Base-by-base conservation (phyloP, 2,113 vertebrate species). In the Neolamprologus variostigma region DNA sequence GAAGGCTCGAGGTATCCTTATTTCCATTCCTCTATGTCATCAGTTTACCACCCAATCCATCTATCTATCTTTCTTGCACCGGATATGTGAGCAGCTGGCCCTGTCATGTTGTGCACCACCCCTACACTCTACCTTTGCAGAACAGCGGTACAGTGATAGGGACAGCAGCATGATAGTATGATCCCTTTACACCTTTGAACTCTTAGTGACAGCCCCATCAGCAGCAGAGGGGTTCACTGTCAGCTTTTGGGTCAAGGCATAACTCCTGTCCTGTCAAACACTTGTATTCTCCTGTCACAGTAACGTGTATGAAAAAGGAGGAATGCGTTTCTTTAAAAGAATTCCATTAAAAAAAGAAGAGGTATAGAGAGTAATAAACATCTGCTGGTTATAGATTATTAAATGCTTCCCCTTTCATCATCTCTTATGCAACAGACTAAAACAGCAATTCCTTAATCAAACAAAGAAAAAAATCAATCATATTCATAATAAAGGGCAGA, bases 31-130 rank as follows among this genome's bases (percentile, higher is more conserved):
- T 82, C 16, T 55, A 50, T 59, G 37, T 13, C 86, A 66, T 45
- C 35, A 23, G 23, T 85, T 87, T 86, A 80, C 83, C 66, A 79
- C 31, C 54, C 85, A 51, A 71, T 91, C 76, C 73, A 57, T 76
- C 68, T 8, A 59, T 90, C 76, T 85, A 13, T 93, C 85, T 84
- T 79, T 83, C 86, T 83, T 61, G 66, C 47, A 59, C 50, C 37
- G 40, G 86, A 91, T 93, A 86, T 87, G 86, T 42, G 87, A 92
- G 92, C 94, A 96, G 96, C 93, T 96, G 94, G 90, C 26, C 37
- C 88, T 94, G 94, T 95, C 93, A 93, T 92, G 92, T 90, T 89
- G 78, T 71, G 63, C 42, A 54, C 83, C 55, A 61, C 59, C 40
- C 26, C 40, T 83, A 51, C 80, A 76, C 37, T 84, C 47, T 17